phyloP scores from a whole-genome alignment of 2,797 vertebrate genomes.

The Gambusia yucatana region DNA sequence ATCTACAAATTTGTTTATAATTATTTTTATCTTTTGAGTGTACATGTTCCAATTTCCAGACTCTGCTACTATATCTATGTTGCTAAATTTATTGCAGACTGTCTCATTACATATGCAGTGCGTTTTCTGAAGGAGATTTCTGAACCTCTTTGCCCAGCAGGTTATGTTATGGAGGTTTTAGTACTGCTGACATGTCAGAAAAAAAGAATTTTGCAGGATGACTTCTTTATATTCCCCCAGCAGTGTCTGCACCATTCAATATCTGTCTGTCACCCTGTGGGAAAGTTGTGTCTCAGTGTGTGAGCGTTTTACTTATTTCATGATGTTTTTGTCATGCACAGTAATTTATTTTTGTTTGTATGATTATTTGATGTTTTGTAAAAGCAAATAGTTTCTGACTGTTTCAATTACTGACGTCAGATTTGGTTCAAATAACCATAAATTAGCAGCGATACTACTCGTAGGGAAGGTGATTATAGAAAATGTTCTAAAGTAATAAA shows the following conservation, averaged over 20 bases:
- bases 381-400: background rate
- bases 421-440: background rate
- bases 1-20: background rate
- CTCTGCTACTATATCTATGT: background rate
- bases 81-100: background rate
- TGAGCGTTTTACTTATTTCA: background rate
- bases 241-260: background rate
- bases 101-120: background rate
- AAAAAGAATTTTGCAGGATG: background rate
- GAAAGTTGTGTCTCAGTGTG: background rate
- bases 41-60: background rate
- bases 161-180: conserved; percentile 3
- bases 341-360: background rate
- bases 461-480: background rate
- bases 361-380: background rate
- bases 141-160: background rate
- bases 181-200: conserved; percentile 13
- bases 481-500: background rate
- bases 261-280: background rate
- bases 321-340: background rate
- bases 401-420: background rate
- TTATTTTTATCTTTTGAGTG: conserved; percentile 5
- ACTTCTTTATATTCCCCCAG: conserved; percentile 7
- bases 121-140: conserved; percentile 2
- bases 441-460: background rate